Base-by-base conservation (phyloP, 1,140 invertebrate species). In the Saccostrea cuccullata region DNA sequence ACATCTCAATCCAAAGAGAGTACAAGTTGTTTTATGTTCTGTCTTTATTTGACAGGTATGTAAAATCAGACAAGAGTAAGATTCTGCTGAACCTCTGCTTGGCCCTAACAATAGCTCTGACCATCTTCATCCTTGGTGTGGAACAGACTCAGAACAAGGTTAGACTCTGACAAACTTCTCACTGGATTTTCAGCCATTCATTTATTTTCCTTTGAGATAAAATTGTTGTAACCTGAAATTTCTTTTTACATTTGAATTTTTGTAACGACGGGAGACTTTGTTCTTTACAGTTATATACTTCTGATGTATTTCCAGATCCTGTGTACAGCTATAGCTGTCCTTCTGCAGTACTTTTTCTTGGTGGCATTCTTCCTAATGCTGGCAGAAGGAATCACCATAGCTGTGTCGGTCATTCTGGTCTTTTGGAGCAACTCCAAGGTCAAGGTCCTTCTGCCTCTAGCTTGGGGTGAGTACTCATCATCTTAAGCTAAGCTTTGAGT, bases 331-430 rank as follows among this genome's bases (percentile, higher is more conserved):
- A 89, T 92, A 26, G 90, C 92, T 30, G 89, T 85, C 8, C 26
- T 90, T 0, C 87, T 92, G 9, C 92, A 92, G 77, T 92, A 90
- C 82, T 87, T 92, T 67, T 92, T 89, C 70, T 89, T 92, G 58
- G 90, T 89, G 11, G 90, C 90, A 20, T 92, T 92, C 86, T 90
- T 89, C 84, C 85, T 90, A 17, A 92, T 92, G 92, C 83, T 92
- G 23, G 89, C 89, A 0, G 91, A 92, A 55, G 92, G 91, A 60
- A 87, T 92, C 3, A 88, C 89, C 36, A 84, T 92, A 17, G 87
- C 88, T 47, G 87, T 91, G 17, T 88, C 87, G 30, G 90, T 92
- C 2, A 60, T 89, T 30, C 88, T 89, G 73, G 91, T 92, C 13
- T 91, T 92, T 82, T 85, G 86, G 17, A 85, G 88, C 30, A 86